Base-by-base conservation (phyloP, 2,888 invertebrate species). In the Dasypolia templi region DNA sequence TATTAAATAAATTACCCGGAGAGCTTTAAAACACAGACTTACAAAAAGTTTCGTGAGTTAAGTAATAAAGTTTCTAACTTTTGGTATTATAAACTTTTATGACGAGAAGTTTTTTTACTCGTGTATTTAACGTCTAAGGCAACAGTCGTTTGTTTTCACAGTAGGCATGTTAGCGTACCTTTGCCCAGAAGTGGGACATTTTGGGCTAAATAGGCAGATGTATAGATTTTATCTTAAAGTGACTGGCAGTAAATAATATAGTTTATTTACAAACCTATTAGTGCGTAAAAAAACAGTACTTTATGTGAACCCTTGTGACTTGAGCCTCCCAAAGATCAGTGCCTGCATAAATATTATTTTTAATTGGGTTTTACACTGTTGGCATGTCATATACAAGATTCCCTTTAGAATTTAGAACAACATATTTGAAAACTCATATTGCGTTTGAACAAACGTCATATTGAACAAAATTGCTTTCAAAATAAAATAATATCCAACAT, bases 1-100 rank as follows among this genome's bases (percentile, higher is more conserved):
- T 51, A 64, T 32, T 56, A 65, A 67, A 63, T 58, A 46, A 83
- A 42, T 69, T 26, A 66, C n/a, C 44, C 19, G 19, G 59, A 65
- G 69, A 62, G 65, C 62, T 56, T 79, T 59, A 61, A 81, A 73
- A 69, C 51, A 55, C 22, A 51, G 14, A 49, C 39, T 58, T 72
- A 12, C n/a, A 80, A 80, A 73, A 83, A 83, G 72, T 79, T 80
- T 35, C 9, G 7, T 42, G 46, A 71, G 83, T 58, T 66, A 70
- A 67, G 79, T 67, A 78, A 58, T 78, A 83, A 79, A 80, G 58
- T 80, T 64, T 49, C 32, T 32, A 64, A 79, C 59, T 80, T 53
- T 80, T 56, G 53, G 64, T 69, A 79, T 72, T 80, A 70, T 78
- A 68, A 79, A 83, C 42, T 83, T 81, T 81, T 80, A 84, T 84